These are phyloP conservation scores for Saccopteryx leptura DNA, from an alignment of 2,113 vertebrate genomes.

Conservation along the genomic window DNA sequence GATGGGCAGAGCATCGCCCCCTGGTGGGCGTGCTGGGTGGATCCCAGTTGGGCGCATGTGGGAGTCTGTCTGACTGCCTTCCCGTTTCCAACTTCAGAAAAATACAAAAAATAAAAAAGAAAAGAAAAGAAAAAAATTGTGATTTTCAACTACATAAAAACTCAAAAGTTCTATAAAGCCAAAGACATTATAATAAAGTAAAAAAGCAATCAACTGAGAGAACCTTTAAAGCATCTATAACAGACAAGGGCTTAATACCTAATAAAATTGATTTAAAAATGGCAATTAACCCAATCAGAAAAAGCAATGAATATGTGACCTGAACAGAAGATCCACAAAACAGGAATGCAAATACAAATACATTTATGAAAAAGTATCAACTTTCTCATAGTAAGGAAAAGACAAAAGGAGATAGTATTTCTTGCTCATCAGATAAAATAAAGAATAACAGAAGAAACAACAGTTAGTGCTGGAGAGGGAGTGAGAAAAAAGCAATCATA, in stretches of 20 bases:
- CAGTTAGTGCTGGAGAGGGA: background rate
- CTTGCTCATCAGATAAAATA: background rate
- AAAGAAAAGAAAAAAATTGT: background rate
- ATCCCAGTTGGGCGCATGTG: no score
- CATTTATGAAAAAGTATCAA: background rate
- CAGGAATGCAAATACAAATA: background rate
- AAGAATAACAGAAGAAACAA: background rate
- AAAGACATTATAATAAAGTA: slow-evolving; percentile 25
- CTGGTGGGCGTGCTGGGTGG: no score
- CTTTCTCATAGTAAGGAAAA: slow-evolving; percentile 2
- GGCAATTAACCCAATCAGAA: background rate
- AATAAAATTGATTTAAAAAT: slow-evolving; percentile 28
- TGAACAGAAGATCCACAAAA: slow-evolving; percentile 43
- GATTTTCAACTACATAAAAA: background rate
- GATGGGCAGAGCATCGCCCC: no score
- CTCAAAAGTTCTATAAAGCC: slow-evolving; percentile 45
- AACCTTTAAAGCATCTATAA: slow-evolving; percentile 16
- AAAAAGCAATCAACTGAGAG: slow-evolving; percentile 9
- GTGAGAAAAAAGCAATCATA: background rate
- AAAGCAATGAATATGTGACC: background rate
- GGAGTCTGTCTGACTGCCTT: no score
- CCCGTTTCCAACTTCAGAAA: no score
- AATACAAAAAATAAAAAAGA: no score
- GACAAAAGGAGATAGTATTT: slow-evolving; percentile 1
- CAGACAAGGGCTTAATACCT: background rate